These are phyloP conservation scores for Pangasianodon gigas DNA, from an alignment of 2,113 vertebrate genomes.

Conservation along the genomic window DNA sequence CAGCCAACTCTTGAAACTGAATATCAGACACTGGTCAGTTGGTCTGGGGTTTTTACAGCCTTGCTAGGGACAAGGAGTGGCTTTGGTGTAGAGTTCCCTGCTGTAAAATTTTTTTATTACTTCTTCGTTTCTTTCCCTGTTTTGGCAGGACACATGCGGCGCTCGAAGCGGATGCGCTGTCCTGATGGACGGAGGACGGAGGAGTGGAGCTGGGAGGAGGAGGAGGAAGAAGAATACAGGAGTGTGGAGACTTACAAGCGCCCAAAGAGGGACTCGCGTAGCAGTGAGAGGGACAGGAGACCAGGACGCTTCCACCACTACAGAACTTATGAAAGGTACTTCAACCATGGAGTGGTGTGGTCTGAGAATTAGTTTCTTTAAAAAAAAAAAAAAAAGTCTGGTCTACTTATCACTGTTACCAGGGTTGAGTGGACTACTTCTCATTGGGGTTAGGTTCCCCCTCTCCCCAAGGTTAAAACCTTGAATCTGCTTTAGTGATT, in stretches of 20 bases:
- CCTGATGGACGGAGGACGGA: conserved; percentile 66
- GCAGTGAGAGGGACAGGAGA: conserved; percentile 72
- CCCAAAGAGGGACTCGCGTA: conserved; percentile 71
- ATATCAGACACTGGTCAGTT: conserved; percentile 39
- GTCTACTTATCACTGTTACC: too few relatives aligned
- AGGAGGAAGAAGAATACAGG: conserved; percentile 51
- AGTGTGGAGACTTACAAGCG: conserved; percentile 73
- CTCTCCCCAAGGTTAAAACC: too few relatives aligned
- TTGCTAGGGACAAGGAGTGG: conserved; percentile 53
- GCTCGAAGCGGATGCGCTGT: conserved; percentile 74
- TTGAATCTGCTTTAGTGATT: too few relatives aligned
- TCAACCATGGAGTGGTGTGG: not conserved
- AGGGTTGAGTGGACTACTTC: too few relatives aligned
- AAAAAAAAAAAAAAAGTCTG: too few relatives aligned
- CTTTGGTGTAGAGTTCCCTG: conserved; percentile 63
- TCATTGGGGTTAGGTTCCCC: too few relatives aligned
- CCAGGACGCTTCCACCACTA: conserved; percentile 66
- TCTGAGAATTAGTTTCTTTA: too few relatives aligned
- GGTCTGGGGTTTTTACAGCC: conserved; percentile 60
- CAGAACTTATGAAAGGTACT: conserved; percentile 79
- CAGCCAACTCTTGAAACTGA: not conserved
- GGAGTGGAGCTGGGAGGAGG: conserved; percentile 73
- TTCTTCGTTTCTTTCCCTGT: conserved; percentile 32
- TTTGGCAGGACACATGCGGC: conserved; percentile 72
- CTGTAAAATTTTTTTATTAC: conserved; percentile 64